phyloP scores from a whole-genome alignment of 2,797 vertebrate species.

The Helicolenus hilgendorfi region DNA sequence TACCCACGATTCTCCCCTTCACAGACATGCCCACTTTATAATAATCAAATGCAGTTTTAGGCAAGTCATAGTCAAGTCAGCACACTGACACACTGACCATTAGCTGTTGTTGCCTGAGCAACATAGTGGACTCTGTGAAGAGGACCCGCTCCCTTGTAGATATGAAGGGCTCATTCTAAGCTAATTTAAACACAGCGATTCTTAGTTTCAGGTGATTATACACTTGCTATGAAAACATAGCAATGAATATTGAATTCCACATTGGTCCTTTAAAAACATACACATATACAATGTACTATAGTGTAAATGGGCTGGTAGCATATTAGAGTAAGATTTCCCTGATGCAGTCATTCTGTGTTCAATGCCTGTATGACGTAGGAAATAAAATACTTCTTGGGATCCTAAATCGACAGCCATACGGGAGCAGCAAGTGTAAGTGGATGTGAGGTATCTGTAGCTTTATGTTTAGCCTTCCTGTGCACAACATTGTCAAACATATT shows the following conservation, averaged over 20 bases:
- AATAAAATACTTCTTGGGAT: neutral
- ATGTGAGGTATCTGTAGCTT: neutral
- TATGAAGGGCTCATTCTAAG: too few relatives aligned
- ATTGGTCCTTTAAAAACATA: neutral
- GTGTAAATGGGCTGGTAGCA: neutral
- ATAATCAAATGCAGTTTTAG: too few relatives aligned
- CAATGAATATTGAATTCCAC: too few relatives aligned
- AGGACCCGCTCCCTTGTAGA: too few relatives aligned
- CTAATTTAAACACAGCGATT: too few relatives aligned
- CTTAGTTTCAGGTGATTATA: too few relatives aligned
- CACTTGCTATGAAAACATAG: too few relatives aligned
- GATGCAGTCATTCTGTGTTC: neutral
- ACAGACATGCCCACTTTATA: too few relatives aligned
- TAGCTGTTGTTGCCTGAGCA: too few relatives aligned
- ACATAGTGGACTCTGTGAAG: too few relatives aligned
- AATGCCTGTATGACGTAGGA: neutral
- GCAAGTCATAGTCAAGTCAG: too few relatives aligned
- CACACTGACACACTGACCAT: too few relatives aligned
- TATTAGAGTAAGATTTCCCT: neutral
- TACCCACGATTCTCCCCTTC: accelerated
- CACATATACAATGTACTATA: neutral
- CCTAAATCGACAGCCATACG: neutral
- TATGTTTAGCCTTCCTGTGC: neutral
- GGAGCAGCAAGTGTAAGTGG: neutral
- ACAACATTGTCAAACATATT: neutral